Conservation (phyloP, 2,888 invertebrate genomes). For the Erebia ligea region DNA sequence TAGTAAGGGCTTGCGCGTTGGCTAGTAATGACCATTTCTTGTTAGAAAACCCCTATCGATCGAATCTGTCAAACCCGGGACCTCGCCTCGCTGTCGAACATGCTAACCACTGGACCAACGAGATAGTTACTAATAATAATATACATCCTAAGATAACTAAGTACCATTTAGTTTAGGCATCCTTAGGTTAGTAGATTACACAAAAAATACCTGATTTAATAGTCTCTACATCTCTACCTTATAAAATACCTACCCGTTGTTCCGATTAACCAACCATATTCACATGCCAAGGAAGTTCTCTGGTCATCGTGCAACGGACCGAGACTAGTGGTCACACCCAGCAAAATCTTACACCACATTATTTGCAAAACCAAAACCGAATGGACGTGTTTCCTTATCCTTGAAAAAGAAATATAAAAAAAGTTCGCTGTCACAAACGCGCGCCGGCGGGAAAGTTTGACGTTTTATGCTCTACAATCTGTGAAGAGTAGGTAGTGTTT, state of each 20-base stretch:
- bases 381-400: constrained; percentile 61
- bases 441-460: constrained; percentile 47
- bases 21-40: too few species aligned
- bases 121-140: too few species aligned
- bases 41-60: too few species aligned
- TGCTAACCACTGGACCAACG: too few species aligned
- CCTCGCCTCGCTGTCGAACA: too few species aligned
- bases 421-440: constrained; percentile 42
- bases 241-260: constrained; percentile 28
- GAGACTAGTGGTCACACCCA: constrained; percentile 65
- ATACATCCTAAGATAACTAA: too few species aligned
- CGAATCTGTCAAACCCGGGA: too few species aligned
- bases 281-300: constrained; percentile 68
- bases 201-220: constrained; percentile 17
- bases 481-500: constrained; percentile 27
- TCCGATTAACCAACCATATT: constrained; percentile 66
- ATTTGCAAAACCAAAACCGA: constrained; percentile 68
- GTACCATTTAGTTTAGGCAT: neutral
- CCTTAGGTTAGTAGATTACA: neutral
- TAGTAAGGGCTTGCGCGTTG: too few species aligned
- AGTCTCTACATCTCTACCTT: constrained; percentile 19
- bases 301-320: constrained; percentile 58
- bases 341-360: constrained; percentile 68
- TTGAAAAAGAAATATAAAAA: constrained; percentile 45
- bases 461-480: constrained; percentile 37